A percentile compares a stretch with the other conserved stretches of the same genome.
Conservation (phyloP, 1,140 invertebrate species). For the Drosophila orena region DNA sequence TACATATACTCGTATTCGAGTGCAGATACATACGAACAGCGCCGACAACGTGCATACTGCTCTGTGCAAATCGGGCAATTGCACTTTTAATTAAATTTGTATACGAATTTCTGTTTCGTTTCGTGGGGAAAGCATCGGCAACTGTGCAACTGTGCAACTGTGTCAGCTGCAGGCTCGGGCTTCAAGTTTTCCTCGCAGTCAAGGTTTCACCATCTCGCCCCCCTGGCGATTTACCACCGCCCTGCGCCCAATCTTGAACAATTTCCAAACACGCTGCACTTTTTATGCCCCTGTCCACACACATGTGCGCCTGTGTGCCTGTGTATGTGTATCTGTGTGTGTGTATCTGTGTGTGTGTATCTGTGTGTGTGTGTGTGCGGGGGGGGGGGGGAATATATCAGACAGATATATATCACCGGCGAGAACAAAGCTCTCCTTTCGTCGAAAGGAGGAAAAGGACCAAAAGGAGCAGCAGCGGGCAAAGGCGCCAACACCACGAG, state of each 20-base stretch:
- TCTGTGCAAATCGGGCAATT: constrained; percentile 57
- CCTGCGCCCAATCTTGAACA: constrained; percentile 4
- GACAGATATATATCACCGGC: constrained; percentile 62
- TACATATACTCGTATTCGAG: not conserved
- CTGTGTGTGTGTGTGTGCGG: not conserved
- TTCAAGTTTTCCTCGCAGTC: constrained; percentile 12
- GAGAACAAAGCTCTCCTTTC: constrained; percentile 27
- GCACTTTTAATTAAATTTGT: constrained; percentile 73
- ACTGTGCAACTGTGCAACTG: constrained; percentile 32
- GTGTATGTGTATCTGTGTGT: too few species aligned
- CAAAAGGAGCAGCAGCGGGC: not conserved
- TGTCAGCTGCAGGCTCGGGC: constrained; percentile 22
- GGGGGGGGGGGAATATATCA: not conserved
- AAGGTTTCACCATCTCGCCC: constrained; percentile 4
- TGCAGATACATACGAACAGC: not conserved
- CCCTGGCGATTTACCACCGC: not conserved
- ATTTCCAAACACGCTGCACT: constrained; percentile 50
- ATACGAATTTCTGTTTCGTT: constrained; percentile 44
- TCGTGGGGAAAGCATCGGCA: constrained; percentile 8
- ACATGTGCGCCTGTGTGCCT: constrained; percentile 30
- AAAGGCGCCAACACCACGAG: constrained; percentile 20
- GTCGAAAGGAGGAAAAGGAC: not conserved
- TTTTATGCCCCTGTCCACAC: constrained; percentile 39
- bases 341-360: constrained; percentile 3
- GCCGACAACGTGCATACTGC: constrained; percentile 5